Evolutionary conservation across 2,888 invertebrate species (phyloP), one percentile per base, ranked within the genome.

Genomic region (Sarcophaga subvicina): DNA sequence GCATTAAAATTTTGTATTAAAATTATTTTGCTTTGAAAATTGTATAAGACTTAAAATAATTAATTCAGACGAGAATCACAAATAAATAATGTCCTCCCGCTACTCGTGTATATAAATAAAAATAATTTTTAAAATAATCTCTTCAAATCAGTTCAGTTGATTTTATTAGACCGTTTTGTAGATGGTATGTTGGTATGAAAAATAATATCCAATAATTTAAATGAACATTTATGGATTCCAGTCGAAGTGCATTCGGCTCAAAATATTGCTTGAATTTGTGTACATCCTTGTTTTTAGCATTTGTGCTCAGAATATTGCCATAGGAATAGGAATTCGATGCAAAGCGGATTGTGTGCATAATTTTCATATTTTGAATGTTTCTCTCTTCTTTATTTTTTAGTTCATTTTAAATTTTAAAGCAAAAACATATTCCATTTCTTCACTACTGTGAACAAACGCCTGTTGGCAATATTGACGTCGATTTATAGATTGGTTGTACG

Each of bases 381-480:
- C 22, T 47, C 12, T 54, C 8, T 20, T n/a, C 3, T 54, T 17
- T 17, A 3, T 14, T 54, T 54, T 54, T 54, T 54, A 5, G 72
- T 37, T 73, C 62, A 54, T 49, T 75, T 62, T 47, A 67, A 8
- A n/a, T 37, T 70, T 69, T 47, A 2, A 22, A 20, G 27, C 37
- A 76, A 54, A 78, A 59, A 12, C 17, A 27, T 72, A 20, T 72
- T 59, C 20, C 22, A 14, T 37, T 25, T 54, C 59, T 60, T 60
- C 27, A 37, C 27, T 27, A 17, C 59, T 59, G n/a, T 25, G 25
- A 47, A 63, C 64, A 54, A 79, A 64, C n/a, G 64, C 45, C 72
- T 72, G 22, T 45, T 63, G 78, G 76, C 70, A 20, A 70, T 77
- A 66, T 72, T n/a, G 54, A 22, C 17, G 37, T 72, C 64, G 22